A percentile compares a stretch with the other conserved stretches of the same genome.
Evolutionary conservation across 2,113 vertebrate species (phyloP).

Genomic region (Cebus imitator): DNA sequence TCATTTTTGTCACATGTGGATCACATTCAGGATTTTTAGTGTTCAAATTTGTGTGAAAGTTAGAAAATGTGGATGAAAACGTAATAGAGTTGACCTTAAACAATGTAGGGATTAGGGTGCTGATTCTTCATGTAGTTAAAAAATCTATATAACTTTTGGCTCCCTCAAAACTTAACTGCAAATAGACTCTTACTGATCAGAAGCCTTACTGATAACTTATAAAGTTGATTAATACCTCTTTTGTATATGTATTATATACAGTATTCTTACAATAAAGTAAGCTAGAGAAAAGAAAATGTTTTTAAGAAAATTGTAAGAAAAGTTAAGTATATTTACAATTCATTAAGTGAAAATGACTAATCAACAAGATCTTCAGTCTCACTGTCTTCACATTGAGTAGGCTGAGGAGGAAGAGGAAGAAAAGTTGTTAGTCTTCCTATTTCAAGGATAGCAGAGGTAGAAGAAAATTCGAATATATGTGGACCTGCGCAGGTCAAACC

Average conservation of each 20-base stretch:
- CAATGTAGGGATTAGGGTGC: neutral
- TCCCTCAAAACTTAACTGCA: neutral
- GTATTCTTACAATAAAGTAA: neutral
- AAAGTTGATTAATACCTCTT: neutral
- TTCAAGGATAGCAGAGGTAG: neutral
- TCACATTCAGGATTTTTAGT: neutral
- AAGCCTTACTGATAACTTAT: neutral
- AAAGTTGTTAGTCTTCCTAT: neutral
- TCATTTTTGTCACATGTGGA: neutral
- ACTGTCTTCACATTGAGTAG: neutral
- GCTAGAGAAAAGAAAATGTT: neutral
- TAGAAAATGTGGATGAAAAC: neutral
- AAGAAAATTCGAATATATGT: neutral
- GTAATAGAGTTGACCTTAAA: neutral
- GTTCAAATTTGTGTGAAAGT: neutral
- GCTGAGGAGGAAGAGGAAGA: neutral
- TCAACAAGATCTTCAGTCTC: neutral
- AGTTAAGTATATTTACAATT: neutral
- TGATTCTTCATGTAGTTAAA: neutral
- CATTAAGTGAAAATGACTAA: neutral
- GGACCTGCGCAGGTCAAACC: neutral
- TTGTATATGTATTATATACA: neutral
- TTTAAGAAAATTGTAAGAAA: neutral
- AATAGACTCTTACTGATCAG: neutral
- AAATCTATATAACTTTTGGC: neutral